phyloP scores from a whole-genome alignment of 2,888 invertebrate genomes.

The Mythimna albipuncta region DNA sequence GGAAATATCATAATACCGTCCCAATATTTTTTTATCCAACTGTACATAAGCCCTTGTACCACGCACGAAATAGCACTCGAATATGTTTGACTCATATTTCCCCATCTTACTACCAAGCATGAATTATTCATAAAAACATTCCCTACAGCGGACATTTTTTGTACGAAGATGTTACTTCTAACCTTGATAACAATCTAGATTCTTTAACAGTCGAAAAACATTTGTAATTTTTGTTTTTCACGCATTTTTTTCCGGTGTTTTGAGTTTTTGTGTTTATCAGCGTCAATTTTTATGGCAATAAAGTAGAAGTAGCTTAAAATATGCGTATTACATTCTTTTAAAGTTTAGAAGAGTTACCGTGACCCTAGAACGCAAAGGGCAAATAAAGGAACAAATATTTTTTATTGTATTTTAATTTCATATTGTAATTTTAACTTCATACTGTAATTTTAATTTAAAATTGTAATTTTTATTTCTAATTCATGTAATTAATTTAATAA shows the following conservation, averaged over 20 bases:
- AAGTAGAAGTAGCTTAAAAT: too few relatives aligned
- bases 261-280: not conserved
- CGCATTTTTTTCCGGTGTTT: conserved; percentile 1
- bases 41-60: conserved; percentile 65
- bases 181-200: conserved; percentile 69
- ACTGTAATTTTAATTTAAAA: too few relatives aligned
- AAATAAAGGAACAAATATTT: too few relatives aligned
- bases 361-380: too few relatives aligned
- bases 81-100: conserved; percentile 71
- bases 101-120: conserved; percentile 73
- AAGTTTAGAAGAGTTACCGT: too few relatives aligned
- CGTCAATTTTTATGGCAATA: not conserved
- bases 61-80: conserved; percentile 70
- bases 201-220: conserved; percentile 48
- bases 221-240: conserved; percentile 30
- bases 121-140: conserved; percentile 78
- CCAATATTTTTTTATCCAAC: conserved; percentile 33
- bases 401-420: too few relatives aligned
- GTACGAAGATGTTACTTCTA: conserved; percentile 69
- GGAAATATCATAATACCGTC: conserved; percentile 3
- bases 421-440: too few relatives aligned
- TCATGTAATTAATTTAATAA: too few relatives aligned
- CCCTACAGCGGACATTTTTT: conserved; percentile 69
- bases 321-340: not conserved
- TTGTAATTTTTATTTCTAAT: too few relatives aligned